Conservation (phyloP, 2,888 invertebrate genomes). For the Drosophila atripex region DNA sequence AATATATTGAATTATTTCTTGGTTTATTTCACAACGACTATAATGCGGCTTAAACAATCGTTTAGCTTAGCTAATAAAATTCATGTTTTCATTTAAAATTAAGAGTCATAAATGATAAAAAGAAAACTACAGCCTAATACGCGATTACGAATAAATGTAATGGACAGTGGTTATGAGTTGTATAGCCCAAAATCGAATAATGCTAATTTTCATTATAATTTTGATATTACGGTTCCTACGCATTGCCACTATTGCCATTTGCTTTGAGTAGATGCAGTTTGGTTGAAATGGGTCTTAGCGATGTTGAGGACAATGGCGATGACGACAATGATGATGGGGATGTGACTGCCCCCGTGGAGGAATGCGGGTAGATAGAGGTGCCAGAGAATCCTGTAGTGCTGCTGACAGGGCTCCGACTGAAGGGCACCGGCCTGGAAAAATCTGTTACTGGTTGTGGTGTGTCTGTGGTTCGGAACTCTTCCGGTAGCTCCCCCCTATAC, state of each 20-base stretch:
- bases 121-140: constrained; percentile 59
- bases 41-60: constrained; percentile 64
- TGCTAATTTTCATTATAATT: constrained; percentile 54
- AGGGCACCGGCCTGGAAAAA: constrained; percentile 59
- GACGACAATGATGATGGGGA: constrained; percentile 49
- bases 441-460: constrained; percentile 70
- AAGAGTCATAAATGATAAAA: constrained; percentile 59
- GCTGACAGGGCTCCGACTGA: constrained; percentile 31
- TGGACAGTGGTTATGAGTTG: constrained; percentile 45
- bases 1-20: constrained; percentile 21
- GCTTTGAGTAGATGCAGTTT: constrained; percentile 75
- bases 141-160: constrained; percentile 52
- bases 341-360: constrained; percentile 35
- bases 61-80: constrained; percentile 67
- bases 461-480: constrained; percentile 83
- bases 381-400: constrained; percentile 27
- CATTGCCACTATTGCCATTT: constrained; percentile 45
- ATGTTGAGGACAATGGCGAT: constrained; percentile 53
- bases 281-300: constrained; percentile 76
- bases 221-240: constrained; percentile 48
- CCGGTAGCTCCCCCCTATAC: constrained; percentile 89
- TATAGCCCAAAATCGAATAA: constrained; percentile 55
- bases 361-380: constrained; percentile 41
- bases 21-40: constrained; percentile 73
- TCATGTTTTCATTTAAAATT: constrained; percentile 60